phyloP scores from a whole-genome alignment of 2,113 vertebrate genomes.

The Caranx ignobilis region DNA sequence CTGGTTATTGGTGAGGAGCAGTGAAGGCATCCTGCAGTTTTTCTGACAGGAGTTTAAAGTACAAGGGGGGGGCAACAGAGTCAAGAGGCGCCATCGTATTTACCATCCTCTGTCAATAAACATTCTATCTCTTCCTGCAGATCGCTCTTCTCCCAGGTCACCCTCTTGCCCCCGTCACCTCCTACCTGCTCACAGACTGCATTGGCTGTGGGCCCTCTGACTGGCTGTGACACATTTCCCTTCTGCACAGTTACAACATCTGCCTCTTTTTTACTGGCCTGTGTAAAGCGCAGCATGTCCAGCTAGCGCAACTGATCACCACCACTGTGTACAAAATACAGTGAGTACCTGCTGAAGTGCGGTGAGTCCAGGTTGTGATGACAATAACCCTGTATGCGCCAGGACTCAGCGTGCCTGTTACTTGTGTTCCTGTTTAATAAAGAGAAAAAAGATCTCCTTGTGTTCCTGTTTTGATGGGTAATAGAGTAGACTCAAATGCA shows the following conservation, averaged over 20 bases:
- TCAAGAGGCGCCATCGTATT: not conserved
- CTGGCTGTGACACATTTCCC: slow-evolving; percentile 8
- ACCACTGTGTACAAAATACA: slow-evolving; percentile 13
- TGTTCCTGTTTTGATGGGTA: slow-evolving; percentile 13
- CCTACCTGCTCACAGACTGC: slow-evolving; percentile 7
- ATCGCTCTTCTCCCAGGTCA: not conserved
- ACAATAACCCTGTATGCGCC: not conserved
- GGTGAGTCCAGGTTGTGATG: slow-evolving; percentile 16
- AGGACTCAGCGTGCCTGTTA: slow-evolving; percentile 16
- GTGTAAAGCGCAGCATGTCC: slow-evolving; percentile 16
- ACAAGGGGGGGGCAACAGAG: not conserved
- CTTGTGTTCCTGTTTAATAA: not conserved
- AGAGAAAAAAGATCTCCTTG: too few species aligned
- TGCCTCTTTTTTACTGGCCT: not conserved
- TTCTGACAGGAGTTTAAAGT: not conserved
- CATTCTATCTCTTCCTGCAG: not conserved
- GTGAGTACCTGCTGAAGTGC: slow-evolving; percentile 6
- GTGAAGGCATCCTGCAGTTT: not conserved
- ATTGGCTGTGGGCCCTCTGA: not conserved
- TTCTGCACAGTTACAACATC: not conserved
- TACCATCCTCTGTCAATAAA: not conserved
- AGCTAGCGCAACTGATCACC: not conserved
- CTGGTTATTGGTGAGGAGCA: not conserved
- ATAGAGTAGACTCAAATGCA: not conserved
- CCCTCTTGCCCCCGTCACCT: not conserved